Base-by-base conservation (phyloP, 2,113 vertebrate genomes). In the Lagopus leucura region DNA sequence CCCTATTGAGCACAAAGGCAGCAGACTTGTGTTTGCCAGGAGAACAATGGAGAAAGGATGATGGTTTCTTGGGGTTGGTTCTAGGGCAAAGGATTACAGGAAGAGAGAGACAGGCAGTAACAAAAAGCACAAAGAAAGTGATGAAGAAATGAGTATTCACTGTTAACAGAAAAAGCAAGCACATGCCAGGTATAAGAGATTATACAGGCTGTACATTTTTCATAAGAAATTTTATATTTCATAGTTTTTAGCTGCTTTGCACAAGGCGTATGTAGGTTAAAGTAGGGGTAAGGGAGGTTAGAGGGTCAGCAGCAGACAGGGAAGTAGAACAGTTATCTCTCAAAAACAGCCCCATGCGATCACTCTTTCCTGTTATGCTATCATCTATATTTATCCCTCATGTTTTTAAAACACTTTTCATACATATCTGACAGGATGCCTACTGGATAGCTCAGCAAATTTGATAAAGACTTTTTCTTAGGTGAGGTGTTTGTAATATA, bases 11-110 rank as follows among this genome's bases (percentile, higher is more conserved):
- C 28, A 71, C 7, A 74, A 19, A 86, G 34, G 48, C 54, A 25
- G 12, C 21, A 90, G 47, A 10, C 7, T 42, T 64, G 12, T 4
- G 42, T 0, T 0, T 16, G 2, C 20, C 20, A 6, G 45, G 16
- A 71, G 21, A 84, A 75, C 0, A 4, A 27, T 28, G 10, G 32
- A 86, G 80, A 71, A 43, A 86, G 88, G 25, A 28, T 42, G 16
- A 32, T 60, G 42, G 42, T 42, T 55, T 82, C 18, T 42, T 48
- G 81, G 36, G 13, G 48, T 36, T 42, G n/a, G 67, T 5, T 63
- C 47, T 21, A 21, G 5, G 17, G 4, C 52, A 24, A 67, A 63
- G 77, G 16, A 83, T 25, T 57, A 36, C 48, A 43, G 57, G 40
- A 3, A 25, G 8, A 32, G 4, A 14, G 10, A 28, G 16, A 0